These are phyloP conservation scores for Sylvia borin DNA, from an alignment of 2,797 vertebrate genomes.

Conservation along the genomic window DNA sequence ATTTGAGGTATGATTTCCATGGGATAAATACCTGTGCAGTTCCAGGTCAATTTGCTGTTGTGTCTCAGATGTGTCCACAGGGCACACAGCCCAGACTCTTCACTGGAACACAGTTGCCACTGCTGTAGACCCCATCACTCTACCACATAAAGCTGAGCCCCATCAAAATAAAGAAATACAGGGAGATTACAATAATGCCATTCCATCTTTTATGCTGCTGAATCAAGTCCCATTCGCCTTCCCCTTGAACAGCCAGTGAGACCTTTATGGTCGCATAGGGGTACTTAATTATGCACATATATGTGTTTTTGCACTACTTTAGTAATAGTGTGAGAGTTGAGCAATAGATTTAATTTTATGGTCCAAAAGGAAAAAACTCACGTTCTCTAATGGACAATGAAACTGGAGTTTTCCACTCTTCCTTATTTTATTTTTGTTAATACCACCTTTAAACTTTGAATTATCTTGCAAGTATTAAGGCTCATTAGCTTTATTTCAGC, in stretches of 20 bases:
- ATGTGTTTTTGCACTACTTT: constrained; percentile 6
- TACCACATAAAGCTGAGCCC: not conserved
- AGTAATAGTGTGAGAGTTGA: constrained; percentile 50
- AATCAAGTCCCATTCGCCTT: not conserved
- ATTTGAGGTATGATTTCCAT: not conserved
- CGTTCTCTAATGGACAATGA: constrained; percentile 62
- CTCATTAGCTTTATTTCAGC: constrained; percentile 67
- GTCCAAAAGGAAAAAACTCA: constrained; percentile 55
- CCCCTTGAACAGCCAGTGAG: not conserved
- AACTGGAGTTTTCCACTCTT: constrained; percentile 48
- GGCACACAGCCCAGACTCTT: not conserved
- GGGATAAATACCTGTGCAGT: not conserved
- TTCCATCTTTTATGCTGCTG: constrained; percentile 6
- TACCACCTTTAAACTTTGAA: constrained; percentile 66
- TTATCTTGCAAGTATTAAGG: constrained; percentile 60
- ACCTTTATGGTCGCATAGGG: constrained; percentile 37
- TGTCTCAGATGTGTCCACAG: not conserved
- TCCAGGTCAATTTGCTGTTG: not conserved
- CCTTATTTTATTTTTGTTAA: constrained; percentile 68
- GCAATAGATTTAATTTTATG: constrained; percentile 63
- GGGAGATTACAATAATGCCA: not conserved
- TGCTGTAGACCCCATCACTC: not conserved
- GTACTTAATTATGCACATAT: constrained; percentile 51
- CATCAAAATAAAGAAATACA: not conserved
- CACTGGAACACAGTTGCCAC: not conserved